phyloP scores from a whole-genome alignment of 2,888 invertebrate genomes.

The Amiota communis region DNA sequence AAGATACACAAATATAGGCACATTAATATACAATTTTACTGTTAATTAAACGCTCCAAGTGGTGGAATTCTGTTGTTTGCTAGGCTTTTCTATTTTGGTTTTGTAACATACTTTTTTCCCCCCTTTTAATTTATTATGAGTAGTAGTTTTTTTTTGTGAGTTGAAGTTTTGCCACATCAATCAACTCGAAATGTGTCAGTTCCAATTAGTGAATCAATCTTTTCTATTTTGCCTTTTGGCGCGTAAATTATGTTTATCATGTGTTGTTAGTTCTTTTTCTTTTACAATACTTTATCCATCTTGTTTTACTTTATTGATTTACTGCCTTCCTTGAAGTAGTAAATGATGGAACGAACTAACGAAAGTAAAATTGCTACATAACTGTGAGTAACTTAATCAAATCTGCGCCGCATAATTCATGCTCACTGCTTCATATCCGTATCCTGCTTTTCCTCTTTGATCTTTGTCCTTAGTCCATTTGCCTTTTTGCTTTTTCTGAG shows the following conservation, averaged over 20 bases:
- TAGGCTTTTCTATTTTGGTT: too few species aligned
- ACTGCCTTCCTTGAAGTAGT: background rate
- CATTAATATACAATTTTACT: constrained; percentile 13
- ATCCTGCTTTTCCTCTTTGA: background rate
- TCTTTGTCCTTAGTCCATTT: background rate
- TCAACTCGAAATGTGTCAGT: constrained; percentile 26
- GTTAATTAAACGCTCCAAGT: constrained; percentile 18
- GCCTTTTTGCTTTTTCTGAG: constrained; percentile 1
- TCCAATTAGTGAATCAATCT: constrained; percentile 28
- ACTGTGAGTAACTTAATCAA: constrained; percentile 22
- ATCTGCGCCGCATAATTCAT: constrained; percentile 2
- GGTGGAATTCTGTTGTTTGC: too few species aligned
- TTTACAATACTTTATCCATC: background rate
- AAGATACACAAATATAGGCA: background rate
- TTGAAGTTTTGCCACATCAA: constrained; percentile 14
- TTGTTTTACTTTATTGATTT: constrained; percentile 17
- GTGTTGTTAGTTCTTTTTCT: background rate
- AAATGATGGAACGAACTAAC: background rate
- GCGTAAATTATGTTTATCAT: constrained; percentile 30
- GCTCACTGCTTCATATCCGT: background rate
- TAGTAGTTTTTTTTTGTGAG: background rate
- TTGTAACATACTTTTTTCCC: too few species aligned
- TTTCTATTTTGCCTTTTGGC: constrained; percentile 18
- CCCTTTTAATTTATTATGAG: background rate
- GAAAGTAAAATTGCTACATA: constrained; percentile 22